Percentiles rank a stretch among this genome's conserved stretches.
Conservation (phyloP, 1,140 invertebrate species). For the Megalopta genalis region DNA sequence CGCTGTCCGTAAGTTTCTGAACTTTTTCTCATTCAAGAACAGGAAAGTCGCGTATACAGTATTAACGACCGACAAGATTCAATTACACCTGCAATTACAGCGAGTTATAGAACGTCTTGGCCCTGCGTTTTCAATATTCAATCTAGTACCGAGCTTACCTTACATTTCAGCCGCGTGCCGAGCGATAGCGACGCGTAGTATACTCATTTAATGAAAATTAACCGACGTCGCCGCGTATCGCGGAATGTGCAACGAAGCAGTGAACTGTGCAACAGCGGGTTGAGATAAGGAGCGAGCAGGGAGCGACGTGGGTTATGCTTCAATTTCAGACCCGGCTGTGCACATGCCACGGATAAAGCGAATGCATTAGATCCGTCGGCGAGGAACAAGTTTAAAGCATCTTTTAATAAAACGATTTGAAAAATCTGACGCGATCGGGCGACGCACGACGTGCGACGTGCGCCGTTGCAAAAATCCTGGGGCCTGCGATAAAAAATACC, state of each 20-base stretch:
- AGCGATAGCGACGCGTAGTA: neutral
- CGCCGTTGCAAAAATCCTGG: neutral
- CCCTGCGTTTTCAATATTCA: neutral
- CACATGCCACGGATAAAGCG: conserved; percentile 18
- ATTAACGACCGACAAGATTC: too few relatives aligned
- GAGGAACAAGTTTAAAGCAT: too few relatives aligned
- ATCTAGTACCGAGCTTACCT: neutral
- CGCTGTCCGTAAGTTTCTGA: too few relatives aligned
- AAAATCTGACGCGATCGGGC: neutral
- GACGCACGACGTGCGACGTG: too few relatives aligned
- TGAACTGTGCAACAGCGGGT: conserved; percentile 30
- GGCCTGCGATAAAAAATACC: neutral
- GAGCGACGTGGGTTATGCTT: conserved; percentile 44
- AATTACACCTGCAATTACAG: too few relatives aligned
- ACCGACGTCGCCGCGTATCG: conserved; percentile 36
- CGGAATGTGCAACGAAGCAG: conserved; percentile 13
- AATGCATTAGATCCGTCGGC: neutral
- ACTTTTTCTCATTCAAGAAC: too few relatives aligned
- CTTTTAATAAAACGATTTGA: neutral
- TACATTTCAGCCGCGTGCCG: neutral
- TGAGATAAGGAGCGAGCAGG: conserved; percentile 15
- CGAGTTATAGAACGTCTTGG: neutral
- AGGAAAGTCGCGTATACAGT: too few relatives aligned
- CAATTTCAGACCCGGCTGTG: conserved; percentile 28
- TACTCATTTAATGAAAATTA: conserved; percentile 54